Evolutionary conservation across 2,797 vertebrate species (phyloP), one percentile per base, ranked within the genome.

Genomic region (Rallus crepitans): DNA sequence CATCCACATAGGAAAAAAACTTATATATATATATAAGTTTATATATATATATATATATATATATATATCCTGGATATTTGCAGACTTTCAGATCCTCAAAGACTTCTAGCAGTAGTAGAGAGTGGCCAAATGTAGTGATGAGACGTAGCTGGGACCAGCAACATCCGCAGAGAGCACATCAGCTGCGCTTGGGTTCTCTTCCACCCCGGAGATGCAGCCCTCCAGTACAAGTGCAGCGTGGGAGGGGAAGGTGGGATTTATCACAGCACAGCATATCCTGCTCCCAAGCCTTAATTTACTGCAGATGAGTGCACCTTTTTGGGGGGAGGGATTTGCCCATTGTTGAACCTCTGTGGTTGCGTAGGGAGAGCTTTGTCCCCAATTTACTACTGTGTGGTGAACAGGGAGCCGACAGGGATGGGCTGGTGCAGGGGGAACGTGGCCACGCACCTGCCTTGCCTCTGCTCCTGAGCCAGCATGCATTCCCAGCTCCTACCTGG

Each of bases 401-500:
- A 23, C 5, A 1, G 23, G 68, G n/a, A 85, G 40, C 57, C 3
- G 3, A 35, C 68, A 45, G 30, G 0, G 0, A 15, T 12, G 65
- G n/a, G 55, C 15, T 23, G 1, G 1, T 27, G 55, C 42, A 42
- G 37, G 2, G 11, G 35, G 37, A 25, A 19, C 40, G 59, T 21
- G 31, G 33, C 83, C 18, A 1, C 7, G 31, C 13, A 16, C 37
- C 55, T 17, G 23, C 56, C 68, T 70, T 28, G 24, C 19, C 40
- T 39, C 5, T 0, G 17, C 12, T 48, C 53, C 40, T 9, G 75
- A 80, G 52, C 35, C 28, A 8, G 19, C 4, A 0, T n/a, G 33
- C 1, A 1, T 17, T 88, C 63, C 81, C 39, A 37, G 0, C 27
- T 47, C 2, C 0, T 23, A 25, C 24, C 33, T 6, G 8, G 13